Evolutionary conservation across 37 sponge, comb jelly and placozoan species (phyloP).

Genomic region (Mnemiopsis leidyi): DNA sequence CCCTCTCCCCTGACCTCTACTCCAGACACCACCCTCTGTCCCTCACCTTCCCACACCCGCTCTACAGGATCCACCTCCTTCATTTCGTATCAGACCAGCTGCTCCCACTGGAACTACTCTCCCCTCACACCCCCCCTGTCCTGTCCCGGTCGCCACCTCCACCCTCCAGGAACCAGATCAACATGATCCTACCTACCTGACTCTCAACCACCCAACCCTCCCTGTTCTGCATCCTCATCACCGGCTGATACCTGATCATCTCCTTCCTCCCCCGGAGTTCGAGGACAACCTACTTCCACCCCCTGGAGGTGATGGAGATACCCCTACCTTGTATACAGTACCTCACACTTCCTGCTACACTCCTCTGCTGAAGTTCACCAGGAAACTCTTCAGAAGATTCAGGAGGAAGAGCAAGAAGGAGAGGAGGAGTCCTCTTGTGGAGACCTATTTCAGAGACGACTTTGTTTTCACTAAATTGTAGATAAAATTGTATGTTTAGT

Average conservation of each 20-base stretch:
- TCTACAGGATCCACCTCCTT: not conserved
- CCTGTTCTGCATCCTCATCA: too few species aligned
- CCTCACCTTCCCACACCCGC: not conserved
- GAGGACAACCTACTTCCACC: not conserved
- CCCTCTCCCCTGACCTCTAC: not conserved
- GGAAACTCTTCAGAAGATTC: not conserved
- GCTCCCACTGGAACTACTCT: too few species aligned
- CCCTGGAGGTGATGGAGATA: not conserved
- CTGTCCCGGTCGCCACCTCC: not conserved
- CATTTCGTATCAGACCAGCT: too few species aligned
- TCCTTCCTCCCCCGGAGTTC: not conserved
- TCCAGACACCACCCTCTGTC: not conserved
- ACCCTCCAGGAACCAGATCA: not conserved
- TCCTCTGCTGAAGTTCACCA: not conserved
- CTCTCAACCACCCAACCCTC: not conserved
- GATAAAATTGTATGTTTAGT: not conserved
- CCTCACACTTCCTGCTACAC: not conserved
- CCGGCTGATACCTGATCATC: not conserved
- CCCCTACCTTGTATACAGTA: not conserved
- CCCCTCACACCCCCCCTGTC: too few species aligned
- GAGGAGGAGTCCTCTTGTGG: not conserved
- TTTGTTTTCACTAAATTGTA: slow-evolving; percentile 21
- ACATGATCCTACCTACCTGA: not conserved
- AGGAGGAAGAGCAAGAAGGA: not conserved
- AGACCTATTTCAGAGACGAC: not conserved